Conservation (phyloP, 2,888 invertebrate genomes). For the Meteorus colon region DNA sequence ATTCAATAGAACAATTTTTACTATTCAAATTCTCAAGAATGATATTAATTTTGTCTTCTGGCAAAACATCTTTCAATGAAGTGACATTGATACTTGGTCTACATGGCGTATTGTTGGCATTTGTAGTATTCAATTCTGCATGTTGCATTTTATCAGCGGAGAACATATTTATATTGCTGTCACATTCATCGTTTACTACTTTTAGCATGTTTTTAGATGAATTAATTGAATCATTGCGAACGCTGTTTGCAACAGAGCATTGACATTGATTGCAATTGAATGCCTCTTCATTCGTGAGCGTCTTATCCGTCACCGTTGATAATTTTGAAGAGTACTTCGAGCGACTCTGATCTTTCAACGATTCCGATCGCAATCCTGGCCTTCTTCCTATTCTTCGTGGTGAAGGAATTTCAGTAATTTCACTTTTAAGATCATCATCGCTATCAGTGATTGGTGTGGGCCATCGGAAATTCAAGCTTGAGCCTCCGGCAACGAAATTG, state of each 20-base stretch:
- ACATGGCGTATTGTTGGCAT: not conserved
- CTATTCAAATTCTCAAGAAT: constrained; percentile 60
- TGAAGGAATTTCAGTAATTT: constrained; percentile 57
- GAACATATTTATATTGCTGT: not conserved
- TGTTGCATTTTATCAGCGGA: not conserved
- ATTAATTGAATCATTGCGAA: not conserved
- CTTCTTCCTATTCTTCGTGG: not conserved
- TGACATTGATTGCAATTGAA: constrained; percentile 7
- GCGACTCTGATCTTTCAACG: constrained; percentile 22
- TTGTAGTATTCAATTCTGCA: constrained; percentile 15
- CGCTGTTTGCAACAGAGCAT: constrained; percentile 2
- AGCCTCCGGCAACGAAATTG: constrained; percentile 57
- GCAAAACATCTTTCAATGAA: constrained; percentile 54
- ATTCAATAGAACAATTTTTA: constrained; percentile 59
- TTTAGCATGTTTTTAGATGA: not conserved
- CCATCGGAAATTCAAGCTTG: constrained; percentile 63
- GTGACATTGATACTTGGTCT: constrained; percentile 5
- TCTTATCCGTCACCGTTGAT: not conserved
- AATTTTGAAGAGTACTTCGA: constrained; percentile 2
- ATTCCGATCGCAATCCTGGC: constrained; percentile 29
- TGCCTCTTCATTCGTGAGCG: constrained; percentile 23
- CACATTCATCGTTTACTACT: not conserved
- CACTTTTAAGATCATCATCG: constrained; percentile 65
- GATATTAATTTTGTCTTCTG: constrained; percentile 57
- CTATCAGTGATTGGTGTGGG: constrained; percentile 66